Conservation (phyloP, 2,797 vertebrate species). For the Takifugu rubripes region DNA sequence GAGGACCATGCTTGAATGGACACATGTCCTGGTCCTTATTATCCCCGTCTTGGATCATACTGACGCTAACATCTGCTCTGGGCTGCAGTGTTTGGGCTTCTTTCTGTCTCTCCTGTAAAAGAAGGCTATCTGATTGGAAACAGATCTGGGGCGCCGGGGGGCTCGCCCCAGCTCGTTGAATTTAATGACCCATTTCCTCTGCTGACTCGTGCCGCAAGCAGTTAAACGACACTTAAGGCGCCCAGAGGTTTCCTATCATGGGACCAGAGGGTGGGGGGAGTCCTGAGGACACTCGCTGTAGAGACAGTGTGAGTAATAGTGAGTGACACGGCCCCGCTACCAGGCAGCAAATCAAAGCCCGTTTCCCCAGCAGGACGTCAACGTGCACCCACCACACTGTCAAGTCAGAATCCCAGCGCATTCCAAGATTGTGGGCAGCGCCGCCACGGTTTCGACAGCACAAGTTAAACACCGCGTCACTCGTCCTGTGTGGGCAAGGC, state of each 20-base stretch:
- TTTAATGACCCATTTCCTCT: conserved; percentile 85
- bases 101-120: conserved; percentile 64
- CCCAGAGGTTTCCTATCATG: conserved; percentile 73
- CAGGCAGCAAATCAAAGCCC: conserved; percentile 64
- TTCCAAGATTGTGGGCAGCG: conserved; percentile 22
- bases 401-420: conserved; percentile 37
- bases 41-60: conserved; percentile 41
- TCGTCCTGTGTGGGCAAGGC: not conserved
- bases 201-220: conserved; percentile 79
- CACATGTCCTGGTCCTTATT: conserved; percentile 47
- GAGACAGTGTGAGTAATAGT: conserved; percentile 62
- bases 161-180: conserved; percentile 75
- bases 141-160: conserved; percentile 78
- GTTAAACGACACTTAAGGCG: conserved; percentile 82
- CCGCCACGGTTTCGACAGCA: not conserved
- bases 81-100: conserved; percentile 44
- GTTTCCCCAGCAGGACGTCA: conserved; percentile 63
- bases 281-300: conserved; percentile 46
- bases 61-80: conserved; percentile 61
- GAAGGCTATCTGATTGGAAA: conserved; percentile 82
- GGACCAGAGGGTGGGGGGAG: conserved; percentile 42
- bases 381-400: conserved; percentile 48
- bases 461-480: conserved; percentile 6
- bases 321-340: conserved; percentile 51
- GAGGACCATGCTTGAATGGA: conserved; percentile 45